Conservation (phyloP, 2,113 vertebrate genomes). For the Sphaerodactylus townsendi region DNA sequence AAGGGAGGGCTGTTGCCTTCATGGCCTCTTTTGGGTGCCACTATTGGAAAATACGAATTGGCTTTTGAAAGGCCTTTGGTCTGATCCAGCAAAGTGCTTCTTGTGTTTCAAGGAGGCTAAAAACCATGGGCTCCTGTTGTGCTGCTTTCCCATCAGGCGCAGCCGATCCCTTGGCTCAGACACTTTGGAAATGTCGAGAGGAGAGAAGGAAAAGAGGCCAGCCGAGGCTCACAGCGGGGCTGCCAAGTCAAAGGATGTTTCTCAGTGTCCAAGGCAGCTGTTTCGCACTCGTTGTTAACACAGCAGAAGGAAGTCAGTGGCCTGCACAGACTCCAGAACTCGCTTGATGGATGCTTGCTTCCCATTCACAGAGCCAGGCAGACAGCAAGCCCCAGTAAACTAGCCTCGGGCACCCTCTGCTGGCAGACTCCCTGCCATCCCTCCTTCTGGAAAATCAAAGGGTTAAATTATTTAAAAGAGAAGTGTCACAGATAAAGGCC, state of each 20-base stretch:
- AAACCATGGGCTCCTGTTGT: background rate
- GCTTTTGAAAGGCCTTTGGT: background rate
- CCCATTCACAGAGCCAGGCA: fast-evolving
- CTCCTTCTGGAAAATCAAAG: background rate
- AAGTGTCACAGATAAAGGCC: background rate
- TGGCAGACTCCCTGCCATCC: slow-evolving; percentile 15
- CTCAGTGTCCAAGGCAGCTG: fast-evolving
- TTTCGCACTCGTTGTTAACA: fast-evolving
- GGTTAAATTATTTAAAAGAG: background rate
- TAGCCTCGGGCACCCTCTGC: slow-evolving; percentile 68
- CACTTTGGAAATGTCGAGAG: background rate
- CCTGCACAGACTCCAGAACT: background rate
- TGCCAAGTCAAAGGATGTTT: background rate
- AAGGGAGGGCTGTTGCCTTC: background rate
- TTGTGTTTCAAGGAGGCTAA: background rate
- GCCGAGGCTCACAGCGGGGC: background rate
- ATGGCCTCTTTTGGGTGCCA: background rate
- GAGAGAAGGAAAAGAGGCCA: background rate
- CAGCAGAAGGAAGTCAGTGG: fast-evolving
- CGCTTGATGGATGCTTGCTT: background rate
- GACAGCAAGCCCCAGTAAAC: fast-evolving
- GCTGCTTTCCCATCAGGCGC: background rate
- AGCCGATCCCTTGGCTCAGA: background rate
- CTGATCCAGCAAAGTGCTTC: background rate
- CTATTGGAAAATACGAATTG: too few species aligned